Base-by-base conservation (phyloP, 2,888 invertebrate genomes). In the Mechanitis mazaeus region DNA sequence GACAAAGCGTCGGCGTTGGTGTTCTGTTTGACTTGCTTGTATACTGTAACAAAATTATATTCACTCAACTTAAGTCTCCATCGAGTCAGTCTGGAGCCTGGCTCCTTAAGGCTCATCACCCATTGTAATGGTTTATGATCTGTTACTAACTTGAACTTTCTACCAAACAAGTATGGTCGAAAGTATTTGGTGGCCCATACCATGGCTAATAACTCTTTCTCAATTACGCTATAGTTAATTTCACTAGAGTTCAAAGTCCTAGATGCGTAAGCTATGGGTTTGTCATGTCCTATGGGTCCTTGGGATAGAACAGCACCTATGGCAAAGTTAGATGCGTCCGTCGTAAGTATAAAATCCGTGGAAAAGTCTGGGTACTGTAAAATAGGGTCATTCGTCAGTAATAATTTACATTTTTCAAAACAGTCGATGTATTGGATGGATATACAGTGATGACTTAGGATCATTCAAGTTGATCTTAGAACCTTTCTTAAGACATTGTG, bases 161-260 rank as follows among this genome's bases (percentile, higher is more conserved):
- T 20, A 20, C 20, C 20, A 20, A 20, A 20, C 20, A 55, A 12
- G 38, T 55, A 55, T 3, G 55, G 55, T 55, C 55, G 11, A 28
- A 38, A 55, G 42, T 55, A 55, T 9, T 55, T 38, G 7, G 42
- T 45, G 3, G 56, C 71, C 74, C 74, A 79, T 3, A 79, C 71
- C 11, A 80, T 76, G 0, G 76, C 75, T 6, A 75, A 61, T 1
- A 79, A 61, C 67, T 82, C 80, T 55, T 76, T 77, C 64, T 81
- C 79, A 1, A 76, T 73, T 0, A 69, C 68, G 1, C 67, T 68
- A 42, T 70, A 71, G 11, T 67, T 65, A 0, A 61, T 11, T 64
- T 73, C 71, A 0, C 64, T 68, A 11, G 62, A 61, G 28, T 68
- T 69, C 2, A 70, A 54, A 0, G 69, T 75, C 1, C 71, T 20